Evolutionary conservation across 2,888 invertebrate genomes (phyloP).

Genomic region (Zele albiditarsus): DNA sequence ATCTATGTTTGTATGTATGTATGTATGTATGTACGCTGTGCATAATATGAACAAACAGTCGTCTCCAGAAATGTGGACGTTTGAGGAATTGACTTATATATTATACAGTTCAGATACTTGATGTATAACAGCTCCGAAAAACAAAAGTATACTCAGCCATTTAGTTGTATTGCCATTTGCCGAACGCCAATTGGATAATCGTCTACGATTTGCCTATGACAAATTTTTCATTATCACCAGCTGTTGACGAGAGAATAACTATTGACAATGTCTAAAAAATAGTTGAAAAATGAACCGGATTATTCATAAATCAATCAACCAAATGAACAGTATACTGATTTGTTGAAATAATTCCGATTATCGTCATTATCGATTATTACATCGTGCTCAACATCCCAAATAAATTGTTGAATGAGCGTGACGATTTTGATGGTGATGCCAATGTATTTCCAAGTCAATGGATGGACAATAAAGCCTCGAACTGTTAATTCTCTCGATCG

Average conservation of each 20-base stretch:
- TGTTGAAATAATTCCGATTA: background rate
- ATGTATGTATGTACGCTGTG: background rate
- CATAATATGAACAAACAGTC: background rate
- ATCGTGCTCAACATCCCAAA: background rate
- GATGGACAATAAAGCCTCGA: background rate
- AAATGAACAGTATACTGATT: background rate
- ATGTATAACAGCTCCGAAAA: background rate
- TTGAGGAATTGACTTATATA: constrained; percentile 36
- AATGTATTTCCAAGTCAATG: background rate
- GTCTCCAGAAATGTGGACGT: constrained; percentile 23
- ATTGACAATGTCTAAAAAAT: background rate
- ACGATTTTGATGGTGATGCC: background rate
- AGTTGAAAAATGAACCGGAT: background rate
- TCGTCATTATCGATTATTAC: background rate
- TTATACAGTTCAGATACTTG: constrained; percentile 31
- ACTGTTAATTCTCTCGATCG: background rate
- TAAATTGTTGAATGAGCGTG: constrained; percentile 5
- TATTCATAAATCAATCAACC: background rate
- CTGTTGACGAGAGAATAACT: background rate
- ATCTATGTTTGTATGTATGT: background rate
- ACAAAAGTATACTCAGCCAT: background rate
- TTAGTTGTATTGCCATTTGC: constrained; percentile 15
- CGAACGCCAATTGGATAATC: constrained; percentile 37
- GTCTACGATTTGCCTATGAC: constrained; percentile 3
- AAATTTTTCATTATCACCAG: background rate